Evolutionary conservation across 2,888 invertebrate genomes (phyloP), one percentile per base, ranked within the genome.

Genomic region (Unio pictorum): DNA sequence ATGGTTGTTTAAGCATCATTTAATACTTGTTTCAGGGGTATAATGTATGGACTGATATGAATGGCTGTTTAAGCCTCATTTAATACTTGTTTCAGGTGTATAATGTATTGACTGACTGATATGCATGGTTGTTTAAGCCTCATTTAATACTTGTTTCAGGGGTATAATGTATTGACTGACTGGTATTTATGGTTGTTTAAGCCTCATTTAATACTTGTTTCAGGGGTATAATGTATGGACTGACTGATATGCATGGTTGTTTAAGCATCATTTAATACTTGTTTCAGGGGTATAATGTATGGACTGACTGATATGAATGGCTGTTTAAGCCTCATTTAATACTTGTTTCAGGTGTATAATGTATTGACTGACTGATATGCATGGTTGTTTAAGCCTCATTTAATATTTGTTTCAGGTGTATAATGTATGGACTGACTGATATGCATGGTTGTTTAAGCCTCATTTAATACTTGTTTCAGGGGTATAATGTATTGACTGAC

Each of bases 161-260:
- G 93, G 94, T 64, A 91, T 98, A 81, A 95, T 98, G 95, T 98
- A 96, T 91, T 95, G 95, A 62, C 95, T 96, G 88, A 94, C 96
- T 23, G 23, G 0, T 23, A 23, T 23, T 0, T 0, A 23, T 15
- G 11, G 45, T 45, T 45, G 15, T 45, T 45, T 45, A 45, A 45
- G 45, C 45, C 1, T 45, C 11, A 45, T 15, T 45, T 45, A 45
- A 45, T 45, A 11, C 64, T 11, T 61, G n/a, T 79, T 79, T 68
- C 90, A 94, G 94, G 73, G 93, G 94, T 64, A 91, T 98, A 81
- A 95, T 98, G 95, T 98, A 96, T 91, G 95, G 95, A 62, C 95
- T 96, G 88, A 94, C 96, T 23, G 23, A 23, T 23, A 23, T 23
- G 23, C 0, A 23, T 15, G 11, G 45, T 15, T 45, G 15, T 45